These are phyloP conservation scores for Ellobium chinense DNA, from an alignment of 2,888 invertebrate species.

Conservation along the genomic window DNA sequence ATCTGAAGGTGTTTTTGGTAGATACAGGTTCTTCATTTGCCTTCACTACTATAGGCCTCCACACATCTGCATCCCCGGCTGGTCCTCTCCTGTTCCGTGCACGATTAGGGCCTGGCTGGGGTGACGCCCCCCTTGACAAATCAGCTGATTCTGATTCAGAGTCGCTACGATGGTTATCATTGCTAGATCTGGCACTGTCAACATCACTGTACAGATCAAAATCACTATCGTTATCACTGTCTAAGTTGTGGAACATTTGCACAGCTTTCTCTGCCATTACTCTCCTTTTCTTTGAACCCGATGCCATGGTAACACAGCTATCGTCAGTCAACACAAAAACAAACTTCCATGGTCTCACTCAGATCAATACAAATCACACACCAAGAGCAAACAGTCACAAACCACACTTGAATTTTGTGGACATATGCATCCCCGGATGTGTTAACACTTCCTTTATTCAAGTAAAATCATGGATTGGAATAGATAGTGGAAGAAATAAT, in stretches of 20 bases:
- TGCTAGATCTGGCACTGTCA: neutral
- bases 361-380: neutral
- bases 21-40: neutral
- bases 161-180: neutral
- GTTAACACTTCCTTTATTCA: neutral
- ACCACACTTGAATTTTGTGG: neutral
- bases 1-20: neutral
- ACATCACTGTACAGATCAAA: neutral
- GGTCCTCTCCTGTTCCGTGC: neutral
- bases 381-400: neutral
- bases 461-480: neutral
- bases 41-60: neutral
- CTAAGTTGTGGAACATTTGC: neutral
- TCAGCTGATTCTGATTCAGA: neutral
- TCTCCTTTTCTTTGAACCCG: neutral
- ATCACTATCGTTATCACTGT: neutral
- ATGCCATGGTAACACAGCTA: neutral
- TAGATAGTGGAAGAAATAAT: neutral
- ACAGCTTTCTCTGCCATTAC: neutral
- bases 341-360: neutral
- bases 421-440: neutral
- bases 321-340: neutral
- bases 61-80: neutral
- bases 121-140: neutral
- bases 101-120: neutral